phyloP scores from a whole-genome alignment of 2,888 invertebrate species.

The Drosophila anomelani region DNA sequence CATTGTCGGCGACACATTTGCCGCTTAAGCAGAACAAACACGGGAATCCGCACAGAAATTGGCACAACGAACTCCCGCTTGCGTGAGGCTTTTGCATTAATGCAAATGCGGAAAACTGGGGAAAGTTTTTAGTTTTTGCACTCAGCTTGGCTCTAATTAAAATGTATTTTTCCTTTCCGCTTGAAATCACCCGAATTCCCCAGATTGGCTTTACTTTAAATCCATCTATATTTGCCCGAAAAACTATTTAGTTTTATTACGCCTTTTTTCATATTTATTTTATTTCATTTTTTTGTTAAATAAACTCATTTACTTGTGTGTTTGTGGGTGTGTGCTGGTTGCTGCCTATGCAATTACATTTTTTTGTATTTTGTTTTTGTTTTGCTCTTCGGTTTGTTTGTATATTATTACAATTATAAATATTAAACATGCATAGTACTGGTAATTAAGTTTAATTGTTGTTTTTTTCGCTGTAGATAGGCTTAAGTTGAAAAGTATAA shows the following conservation, averaged over 20 bases:
- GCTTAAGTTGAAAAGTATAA: constrained; percentile 68
- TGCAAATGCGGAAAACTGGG: constrained; percentile 52
- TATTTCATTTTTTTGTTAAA: constrained; percentile 54
- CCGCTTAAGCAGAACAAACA: constrained; percentile 45
- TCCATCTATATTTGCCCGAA: not conserved
- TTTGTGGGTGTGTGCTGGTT: constrained; percentile 25
- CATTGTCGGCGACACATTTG: constrained; percentile 72
- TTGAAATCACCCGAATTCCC: not conserved
- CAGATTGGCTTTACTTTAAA: constrained; percentile 1
- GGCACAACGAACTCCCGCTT: constrained; percentile 73
- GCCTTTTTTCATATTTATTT: constrained; percentile 57
- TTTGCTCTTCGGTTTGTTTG: constrained; percentile 34
- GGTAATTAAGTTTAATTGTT: constrained; percentile 64
- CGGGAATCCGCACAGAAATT: constrained; percentile 51
- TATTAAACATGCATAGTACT: constrained; percentile 73
- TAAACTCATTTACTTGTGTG: constrained; percentile 54
- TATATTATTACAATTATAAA: constrained; percentile 65
- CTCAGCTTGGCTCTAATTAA: constrained; percentile 30
- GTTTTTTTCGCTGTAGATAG: constrained; percentile 42
- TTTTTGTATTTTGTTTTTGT: constrained; percentile 4
- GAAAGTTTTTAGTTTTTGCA: constrained; percentile 31
- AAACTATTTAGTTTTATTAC: constrained; percentile 40
- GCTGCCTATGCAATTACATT: constrained; percentile 47
- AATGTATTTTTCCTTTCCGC: not conserved
- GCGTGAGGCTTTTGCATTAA: constrained; percentile 48